Percentiles rank a stretch among this genome's conserved stretches.
These are phyloP conservation scores for Darevskia nairensis DNA, from an alignment of 2,797 vertebrate genomes.

Conservation along the genomic window DNA sequence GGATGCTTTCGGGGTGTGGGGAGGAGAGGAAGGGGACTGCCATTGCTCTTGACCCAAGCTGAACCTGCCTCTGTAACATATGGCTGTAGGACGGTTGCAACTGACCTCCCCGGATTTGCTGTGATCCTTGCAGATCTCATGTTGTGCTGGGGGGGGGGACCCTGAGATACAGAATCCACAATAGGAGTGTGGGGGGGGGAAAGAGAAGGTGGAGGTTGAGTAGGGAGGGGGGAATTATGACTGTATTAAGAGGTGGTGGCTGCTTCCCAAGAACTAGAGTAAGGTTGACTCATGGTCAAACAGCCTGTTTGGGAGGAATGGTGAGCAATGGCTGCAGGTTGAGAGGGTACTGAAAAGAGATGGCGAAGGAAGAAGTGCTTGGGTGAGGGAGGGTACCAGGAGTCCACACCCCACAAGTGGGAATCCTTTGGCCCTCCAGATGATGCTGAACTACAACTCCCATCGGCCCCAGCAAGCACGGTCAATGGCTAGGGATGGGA, in stretches of 20 bases:
- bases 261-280: background rate
- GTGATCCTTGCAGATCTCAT: background rate
- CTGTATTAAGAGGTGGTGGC: background rate
- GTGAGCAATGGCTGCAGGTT: background rate
- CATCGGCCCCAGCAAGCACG: too few species aligned
- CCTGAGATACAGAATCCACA: background rate
- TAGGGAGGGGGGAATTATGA: background rate
- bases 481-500: too few species aligned
- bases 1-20: background rate
- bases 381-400: background rate
- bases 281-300: background rate
- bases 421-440: too few species aligned
- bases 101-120: too few species aligned
- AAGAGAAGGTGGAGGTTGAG: background rate
- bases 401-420: background rate
- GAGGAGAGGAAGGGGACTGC: too few species aligned
- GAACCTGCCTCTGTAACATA: too few species aligned
- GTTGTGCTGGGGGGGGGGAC: background rate
- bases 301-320: background rate
- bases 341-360: too few species aligned
- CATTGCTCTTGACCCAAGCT: too few species aligned
- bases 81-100: too few species aligned
- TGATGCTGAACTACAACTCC: too few species aligned
- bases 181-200: background rate
- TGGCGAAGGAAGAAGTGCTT: background rate